Conservation (phyloP, 2,797 vertebrate genomes). For the Cetoscarus ocellatus region DNA sequence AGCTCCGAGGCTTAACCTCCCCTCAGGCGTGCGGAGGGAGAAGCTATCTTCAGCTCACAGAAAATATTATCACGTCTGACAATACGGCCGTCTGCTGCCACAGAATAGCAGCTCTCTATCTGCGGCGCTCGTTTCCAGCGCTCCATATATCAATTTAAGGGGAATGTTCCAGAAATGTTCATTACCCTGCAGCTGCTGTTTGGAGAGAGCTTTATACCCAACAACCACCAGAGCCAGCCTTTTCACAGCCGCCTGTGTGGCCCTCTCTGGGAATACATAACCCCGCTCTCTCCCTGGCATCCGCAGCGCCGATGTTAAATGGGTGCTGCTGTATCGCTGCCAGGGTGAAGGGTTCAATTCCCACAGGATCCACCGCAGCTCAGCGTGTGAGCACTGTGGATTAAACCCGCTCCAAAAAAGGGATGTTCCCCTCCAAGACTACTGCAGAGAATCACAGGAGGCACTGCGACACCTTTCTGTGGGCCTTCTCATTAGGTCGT, state of each 20-base stretch:
- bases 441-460: neutral
- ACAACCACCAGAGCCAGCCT: slow-evolving; percentile 21
- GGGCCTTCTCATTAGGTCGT: too few relatives aligned
- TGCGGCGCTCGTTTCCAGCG: slow-evolving; percentile 47
- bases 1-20: slow-evolving; percentile 65
- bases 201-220: slow-evolving; percentile 50
- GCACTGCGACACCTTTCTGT: neutral
- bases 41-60: slow-evolving; percentile 68
- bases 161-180: slow-evolving; percentile 26
- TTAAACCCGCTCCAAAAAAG: slow-evolving; percentile 8
- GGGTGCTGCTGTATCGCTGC: slow-evolving; percentile 26
- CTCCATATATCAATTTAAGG: slow-evolving; percentile 52
- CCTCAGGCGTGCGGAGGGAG: slow-evolving; percentile 58
- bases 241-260: slow-evolving; percentile 32
- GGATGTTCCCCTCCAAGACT: neutral
- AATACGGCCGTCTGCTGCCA: slow-evolving; percentile 52
- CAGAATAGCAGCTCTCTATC: slow-evolving; percentile 53
- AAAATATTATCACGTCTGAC: slow-evolving; percentile 69
- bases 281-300: slow-evolving; percentile 16
- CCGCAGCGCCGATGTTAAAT: slow-evolving; percentile 29
- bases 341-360: slow-evolving; percentile 28
- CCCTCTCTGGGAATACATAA: slow-evolving; percentile 31
- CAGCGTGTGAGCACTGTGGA: slow-evolving; percentile 12
- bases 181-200: slow-evolving; percentile 56
- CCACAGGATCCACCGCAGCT: slow-evolving; percentile 10